Conservation (phyloP, 2,888 invertebrate genomes). For the Branchellion lobata region DNA sequence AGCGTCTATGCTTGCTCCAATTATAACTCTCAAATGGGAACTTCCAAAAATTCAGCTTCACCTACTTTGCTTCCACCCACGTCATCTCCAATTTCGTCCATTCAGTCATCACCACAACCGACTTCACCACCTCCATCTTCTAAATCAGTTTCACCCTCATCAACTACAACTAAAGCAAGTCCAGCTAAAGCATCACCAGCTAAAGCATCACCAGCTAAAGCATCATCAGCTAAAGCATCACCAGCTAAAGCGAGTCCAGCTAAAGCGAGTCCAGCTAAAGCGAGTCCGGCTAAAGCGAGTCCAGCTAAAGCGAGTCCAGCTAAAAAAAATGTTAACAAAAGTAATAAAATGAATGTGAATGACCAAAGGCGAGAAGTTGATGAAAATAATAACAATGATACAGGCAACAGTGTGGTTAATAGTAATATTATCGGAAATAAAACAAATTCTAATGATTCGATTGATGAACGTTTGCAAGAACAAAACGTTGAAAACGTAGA, state of each 20-base stretch:
- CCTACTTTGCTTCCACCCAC: too few relatives aligned
- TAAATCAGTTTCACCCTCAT: neutral
- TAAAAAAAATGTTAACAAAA: neutral
- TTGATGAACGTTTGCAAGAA: too few relatives aligned
- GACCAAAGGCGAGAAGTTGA: too few relatives aligned
- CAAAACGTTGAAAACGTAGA: too few relatives aligned
- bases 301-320: neutral
- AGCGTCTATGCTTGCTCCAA: neutral
- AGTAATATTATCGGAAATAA: too few relatives aligned
- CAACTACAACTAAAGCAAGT: neutral
- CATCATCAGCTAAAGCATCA: neutral
- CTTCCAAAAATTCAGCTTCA: too few relatives aligned
- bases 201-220: neutral
- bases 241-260: neutral
- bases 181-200: slow-evolving; percentile 5
- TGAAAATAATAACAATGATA: too few relatives aligned
- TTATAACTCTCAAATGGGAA: neutral
- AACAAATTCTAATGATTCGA: too few relatives aligned
- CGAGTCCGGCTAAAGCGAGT: neutral
- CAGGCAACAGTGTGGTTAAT: too few relatives aligned
- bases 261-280: neutral
- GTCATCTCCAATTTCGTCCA: too few relatives aligned
- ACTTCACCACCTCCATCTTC: neutral
- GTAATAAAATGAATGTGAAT: neutral
- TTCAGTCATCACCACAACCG: neutral